Percentiles rank a stretch among this genome's conserved stretches.
Conservation (phyloP, 2,797 vertebrate genomes). For the Pangasius macronema region DNA sequence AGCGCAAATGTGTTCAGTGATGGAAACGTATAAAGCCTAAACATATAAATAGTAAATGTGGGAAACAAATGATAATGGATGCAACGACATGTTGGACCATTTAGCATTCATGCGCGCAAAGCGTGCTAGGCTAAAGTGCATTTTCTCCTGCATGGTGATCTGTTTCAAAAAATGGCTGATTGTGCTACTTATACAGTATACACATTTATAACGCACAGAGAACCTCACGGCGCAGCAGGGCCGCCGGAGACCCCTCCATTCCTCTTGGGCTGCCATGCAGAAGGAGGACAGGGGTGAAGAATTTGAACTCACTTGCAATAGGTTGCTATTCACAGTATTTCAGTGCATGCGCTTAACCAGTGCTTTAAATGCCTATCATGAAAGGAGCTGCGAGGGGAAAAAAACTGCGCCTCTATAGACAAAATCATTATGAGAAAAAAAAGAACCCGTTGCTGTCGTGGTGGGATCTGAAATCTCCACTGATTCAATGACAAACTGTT, state of each 20-base stretch:
- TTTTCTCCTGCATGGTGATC: neutral
- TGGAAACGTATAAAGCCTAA: constrained; percentile 70
- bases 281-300: neutral
- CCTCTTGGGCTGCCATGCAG: constrained; percentile 3
- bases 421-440: constrained; percentile 9
- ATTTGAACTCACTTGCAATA: constrained; percentile 1
- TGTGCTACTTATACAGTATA: constrained; percentile 2
- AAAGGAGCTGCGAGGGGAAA: neutral
- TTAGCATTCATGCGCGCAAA: neutral
- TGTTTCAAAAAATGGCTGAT: neutral
- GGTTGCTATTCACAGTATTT: constrained; percentile 12
- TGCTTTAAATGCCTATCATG: constrained; percentile 12
- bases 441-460: constrained; percentile 5
- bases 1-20: constrained; percentile 65
- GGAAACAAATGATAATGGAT: constrained; percentile 47
- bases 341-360: neutral
- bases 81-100: neutral
- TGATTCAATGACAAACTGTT: constrained; percentile 39
- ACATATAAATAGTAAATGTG: constrained; percentile 36
- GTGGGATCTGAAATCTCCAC: constrained; percentile 14
- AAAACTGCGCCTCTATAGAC: neutral
- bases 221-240: neutral
- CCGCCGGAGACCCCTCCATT: neutral
- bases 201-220: constrained; percentile 12
- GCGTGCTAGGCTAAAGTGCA: constrained; percentile 3